phyloP scores from a whole-genome alignment of 37 sponge, comb jelly and placozoan species.

The Ephydatia muelleri region DNA sequence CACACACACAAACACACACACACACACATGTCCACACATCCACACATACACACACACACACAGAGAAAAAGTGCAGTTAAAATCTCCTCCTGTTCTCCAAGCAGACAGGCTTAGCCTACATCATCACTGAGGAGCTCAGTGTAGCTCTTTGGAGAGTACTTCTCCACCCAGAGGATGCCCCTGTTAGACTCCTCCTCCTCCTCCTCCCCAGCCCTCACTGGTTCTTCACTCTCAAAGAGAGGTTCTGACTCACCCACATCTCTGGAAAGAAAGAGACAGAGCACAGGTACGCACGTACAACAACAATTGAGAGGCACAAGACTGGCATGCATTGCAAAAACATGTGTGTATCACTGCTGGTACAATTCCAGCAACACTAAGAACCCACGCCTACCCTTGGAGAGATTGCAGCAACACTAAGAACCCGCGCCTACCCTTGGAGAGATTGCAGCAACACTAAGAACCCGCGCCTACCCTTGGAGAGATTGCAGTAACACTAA shows the following conservation, averaged over 20 bases:
- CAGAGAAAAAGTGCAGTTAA: not conserved
- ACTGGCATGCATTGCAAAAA: too few species aligned
- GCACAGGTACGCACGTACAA: not conserved
- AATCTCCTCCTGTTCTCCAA: not conserved
- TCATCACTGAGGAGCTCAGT: constrained; percentile 98
- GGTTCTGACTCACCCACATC: constrained; percentile 5
- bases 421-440: too few species aligned
- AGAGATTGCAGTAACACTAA: too few species aligned
- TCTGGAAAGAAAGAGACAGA: not conserved
- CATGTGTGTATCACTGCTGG: too few species aligned
- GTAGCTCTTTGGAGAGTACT: constrained; percentile 87
- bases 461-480: too few species aligned
- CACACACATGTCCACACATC: too few species aligned
- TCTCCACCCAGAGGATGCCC: constrained; percentile 88
- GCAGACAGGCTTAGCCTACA: constrained; percentile 50
- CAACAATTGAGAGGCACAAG: not conserved
- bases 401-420: too few species aligned
- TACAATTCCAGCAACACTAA: too few species aligned
- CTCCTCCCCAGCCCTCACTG: constrained; percentile 9
- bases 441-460: too few species aligned
- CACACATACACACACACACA: too few species aligned
- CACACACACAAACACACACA: too few species aligned
- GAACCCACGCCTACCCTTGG: too few species aligned
- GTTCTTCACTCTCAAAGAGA: constrained; percentile 27
- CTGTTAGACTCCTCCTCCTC: constrained; percentile 11